Evolutionary conservation across 2,797 vertebrate species (phyloP), one percentile per base, ranked within the genome.

Genomic region (Melopsittacus undulatus): DNA sequence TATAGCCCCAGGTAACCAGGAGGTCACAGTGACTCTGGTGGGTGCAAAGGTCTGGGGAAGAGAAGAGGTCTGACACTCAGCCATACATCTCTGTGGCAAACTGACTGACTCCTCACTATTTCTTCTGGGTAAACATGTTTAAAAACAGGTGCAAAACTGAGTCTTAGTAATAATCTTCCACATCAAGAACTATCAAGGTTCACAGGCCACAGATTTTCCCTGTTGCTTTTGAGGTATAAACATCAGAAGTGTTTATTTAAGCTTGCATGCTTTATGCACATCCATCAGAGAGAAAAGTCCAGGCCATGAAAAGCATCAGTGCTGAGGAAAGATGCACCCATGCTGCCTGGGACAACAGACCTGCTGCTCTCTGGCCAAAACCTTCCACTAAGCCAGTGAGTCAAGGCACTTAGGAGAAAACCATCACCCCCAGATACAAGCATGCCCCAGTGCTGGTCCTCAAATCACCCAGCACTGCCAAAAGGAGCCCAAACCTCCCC

Each of bases 61-160:
- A 80, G 46, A 52, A 69, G n/a, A 83, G 40, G 51, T 79, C 59
- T 68, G 69, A 84, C 67, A 40, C 56, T 36, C 23, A 48, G 46
- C n/a, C 61, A 49, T 52, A 87, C 79, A 84, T 42, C 34, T 57
- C 76, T 23, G 34, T 3, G 45, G 83, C 26, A 27, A 92, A 76
- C 48, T 52, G 51, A 67, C 82, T 61, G 69, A 67, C 75, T 87
- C 45, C 64, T 26, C 27, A 11, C 32, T 52, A 70, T 45, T 94
- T 45, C 73, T 86, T 75, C 68, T 62, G 34, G 32, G 77, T 46
- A 87, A 86, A 63, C 19, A 36, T 3, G 3, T 64, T 64, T 80
- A 80, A 87, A 91, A 92, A 81, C 62, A 93, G 78, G 67, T 87
- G 83, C 40, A 72, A 94, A 92, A 62, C 27, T 36, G 67, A 43